Conservation (phyloP, 92 coral and sea anemone genomes). For the Epizoanthus ramosus region DNA sequence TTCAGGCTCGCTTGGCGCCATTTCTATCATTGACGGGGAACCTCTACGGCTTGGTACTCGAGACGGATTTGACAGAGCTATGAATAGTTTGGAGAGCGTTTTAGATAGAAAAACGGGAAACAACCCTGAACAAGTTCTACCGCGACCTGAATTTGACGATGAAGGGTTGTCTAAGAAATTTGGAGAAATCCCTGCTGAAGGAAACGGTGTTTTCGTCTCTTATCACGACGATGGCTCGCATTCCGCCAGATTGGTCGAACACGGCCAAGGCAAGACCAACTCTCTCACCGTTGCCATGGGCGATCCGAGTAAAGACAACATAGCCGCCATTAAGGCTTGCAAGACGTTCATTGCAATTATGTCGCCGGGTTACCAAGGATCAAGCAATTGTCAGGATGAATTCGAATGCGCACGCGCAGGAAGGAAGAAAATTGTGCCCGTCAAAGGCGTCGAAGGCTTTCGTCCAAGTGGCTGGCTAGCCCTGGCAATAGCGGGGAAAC, state of each 20-base stretch:
- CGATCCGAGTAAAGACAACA: conserved; percentile 39
- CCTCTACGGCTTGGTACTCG: conserved; percentile 36
- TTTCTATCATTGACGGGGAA: conserved; percentile 67
- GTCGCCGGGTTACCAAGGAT: conserved; percentile 67
- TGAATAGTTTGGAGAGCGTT: conserved; percentile 38
- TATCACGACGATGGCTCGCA: conserved; percentile 61
- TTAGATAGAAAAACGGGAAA: conserved; percentile 33
- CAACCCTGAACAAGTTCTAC: conserved; percentile 41
- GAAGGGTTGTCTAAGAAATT: conserved; percentile 24
- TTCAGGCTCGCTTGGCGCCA: conserved; percentile 72
- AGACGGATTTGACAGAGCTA: conserved; percentile 31
- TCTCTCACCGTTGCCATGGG: conserved; percentile 56
- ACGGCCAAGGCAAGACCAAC: conserved; percentile 58
- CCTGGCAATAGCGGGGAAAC: conserved; percentile 75
- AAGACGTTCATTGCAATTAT: conserved; percentile 68
- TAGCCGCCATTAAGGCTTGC: conserved; percentile 60
- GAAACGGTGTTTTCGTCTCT: conserved; percentile 63
- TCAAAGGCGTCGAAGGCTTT: conserved; percentile 66
- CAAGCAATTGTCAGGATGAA: conserved; percentile 60
- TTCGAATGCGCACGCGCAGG: conserved; percentile 70
- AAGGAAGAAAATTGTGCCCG: conserved; percentile 72
- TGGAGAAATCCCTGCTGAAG: conserved; percentile 43
- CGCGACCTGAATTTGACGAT: conserved; percentile 35
- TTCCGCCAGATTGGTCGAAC: conserved; percentile 58
- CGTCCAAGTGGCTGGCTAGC: conserved; percentile 80